phyloP scores from a whole-genome alignment of 2,888 invertebrate species.

The Didymodactylos carnosus region DNA sequence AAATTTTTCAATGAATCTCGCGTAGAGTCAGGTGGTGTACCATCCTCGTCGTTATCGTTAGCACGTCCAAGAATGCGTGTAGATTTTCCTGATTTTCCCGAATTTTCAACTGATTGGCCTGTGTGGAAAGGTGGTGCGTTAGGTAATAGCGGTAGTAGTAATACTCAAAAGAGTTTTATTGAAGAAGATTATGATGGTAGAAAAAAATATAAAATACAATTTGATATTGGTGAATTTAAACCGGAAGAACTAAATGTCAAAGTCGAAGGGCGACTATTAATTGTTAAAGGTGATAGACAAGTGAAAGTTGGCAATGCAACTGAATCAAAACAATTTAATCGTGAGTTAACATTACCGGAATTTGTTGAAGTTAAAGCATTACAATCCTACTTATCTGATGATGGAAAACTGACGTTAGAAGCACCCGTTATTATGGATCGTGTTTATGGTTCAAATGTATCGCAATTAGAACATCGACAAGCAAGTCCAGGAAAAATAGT shows the following conservation, averaged over 20 bases:
- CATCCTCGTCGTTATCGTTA: not conserved
- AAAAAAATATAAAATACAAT: slow-evolving; percentile 13
- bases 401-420: slow-evolving; percentile 8
- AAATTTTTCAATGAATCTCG: slow-evolving; percentile 3
- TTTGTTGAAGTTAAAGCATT: slow-evolving; percentile 8
- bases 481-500: slow-evolving; percentile 1
- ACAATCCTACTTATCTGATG: slow-evolving; percentile 3
- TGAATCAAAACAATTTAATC: slow-evolving; percentile 13
- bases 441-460: not conserved
- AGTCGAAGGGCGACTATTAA: slow-evolving; percentile 4
- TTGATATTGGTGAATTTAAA: slow-evolving; percentile 13
- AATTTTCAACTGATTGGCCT: slow-evolving; percentile 4
- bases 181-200: slow-evolving; percentile 13
- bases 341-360: slow-evolving; percentile 13
- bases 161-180: not conserved
- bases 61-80: slow-evolving; percentile 9
- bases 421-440: slow-evolving; percentile 8
- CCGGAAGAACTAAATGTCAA: slow-evolving; percentile 10
- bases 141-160: not conserved
- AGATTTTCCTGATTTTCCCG: slow-evolving; percentile 14
- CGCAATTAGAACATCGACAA: not conserved
- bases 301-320: slow-evolving; percentile 3
- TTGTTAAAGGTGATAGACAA: slow-evolving; percentile 12
- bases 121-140: not conserved
- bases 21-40: not conserved